These are phyloP conservation scores for Mythimna pallens DNA, from an alignment of 2,888 invertebrate species.

Conservation along the genomic window DNA sequence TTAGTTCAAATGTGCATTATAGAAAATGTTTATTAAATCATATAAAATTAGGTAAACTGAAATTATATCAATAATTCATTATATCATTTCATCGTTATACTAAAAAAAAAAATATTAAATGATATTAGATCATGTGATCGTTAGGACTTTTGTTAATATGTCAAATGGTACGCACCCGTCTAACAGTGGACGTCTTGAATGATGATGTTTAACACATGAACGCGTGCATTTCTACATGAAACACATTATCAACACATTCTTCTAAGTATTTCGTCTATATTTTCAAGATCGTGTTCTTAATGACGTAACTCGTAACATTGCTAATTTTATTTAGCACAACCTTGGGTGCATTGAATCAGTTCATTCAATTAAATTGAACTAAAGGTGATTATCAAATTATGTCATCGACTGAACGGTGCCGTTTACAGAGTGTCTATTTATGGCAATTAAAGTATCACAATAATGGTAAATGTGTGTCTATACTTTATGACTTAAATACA, in stretches of 20 bases:
- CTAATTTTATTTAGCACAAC: constrained; percentile 53
- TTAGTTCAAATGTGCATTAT: no score
- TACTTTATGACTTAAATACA: background rate
- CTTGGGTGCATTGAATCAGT: constrained; percentile 60
- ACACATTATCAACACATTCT: constrained; percentile 17
- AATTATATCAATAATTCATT: no score
- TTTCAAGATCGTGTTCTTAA: constrained; percentile 20
- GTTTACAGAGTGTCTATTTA: constrained; percentile 2
- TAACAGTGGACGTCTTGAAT: no score
- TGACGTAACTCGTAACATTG: constrained; percentile 38
- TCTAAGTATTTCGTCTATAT: constrained; percentile 11
- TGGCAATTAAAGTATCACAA: no score
- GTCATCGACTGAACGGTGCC: constrained; percentile 39
- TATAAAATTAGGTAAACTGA: no score
- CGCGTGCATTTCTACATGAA: background rate
- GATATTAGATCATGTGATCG: no score
- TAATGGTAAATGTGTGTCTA: constrained; percentile 8
- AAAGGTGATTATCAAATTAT: constrained; percentile 50
- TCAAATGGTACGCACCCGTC: no score
- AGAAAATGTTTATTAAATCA: no score
- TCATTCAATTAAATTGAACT: constrained; percentile 48
- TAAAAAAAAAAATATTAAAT: no score
- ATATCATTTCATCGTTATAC: no score
- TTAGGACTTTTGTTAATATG: no score
- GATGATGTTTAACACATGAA: no score